Conservation (phyloP, 2,113 vertebrate species). For the Redunca redunca region DNA sequence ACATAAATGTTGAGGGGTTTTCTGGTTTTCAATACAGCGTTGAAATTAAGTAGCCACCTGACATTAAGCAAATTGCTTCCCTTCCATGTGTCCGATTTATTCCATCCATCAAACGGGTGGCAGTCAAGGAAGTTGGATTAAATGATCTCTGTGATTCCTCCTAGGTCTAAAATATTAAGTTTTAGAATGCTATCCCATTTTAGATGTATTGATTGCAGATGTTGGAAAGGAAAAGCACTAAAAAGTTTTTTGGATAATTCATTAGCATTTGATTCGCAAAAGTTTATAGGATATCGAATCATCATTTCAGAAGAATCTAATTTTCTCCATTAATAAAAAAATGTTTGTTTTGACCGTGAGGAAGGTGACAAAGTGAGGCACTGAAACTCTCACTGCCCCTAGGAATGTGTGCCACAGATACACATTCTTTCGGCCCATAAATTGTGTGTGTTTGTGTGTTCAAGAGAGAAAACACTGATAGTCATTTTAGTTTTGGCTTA, state of each 20-base stretch:
- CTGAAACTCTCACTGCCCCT: neutral
- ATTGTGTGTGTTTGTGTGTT: neutral
- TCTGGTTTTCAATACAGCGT: neutral
- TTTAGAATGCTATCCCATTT: neutral
- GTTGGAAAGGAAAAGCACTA: neutral
- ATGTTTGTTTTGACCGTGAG: neutral
- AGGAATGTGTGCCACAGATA: neutral
- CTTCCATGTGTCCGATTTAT: neutral
- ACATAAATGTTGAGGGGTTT: neutral
- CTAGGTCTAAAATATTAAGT: neutral
- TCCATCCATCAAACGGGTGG: neutral
- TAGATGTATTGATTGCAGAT: slow-evolving; percentile 10
- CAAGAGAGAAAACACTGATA: slow-evolving; percentile 20
- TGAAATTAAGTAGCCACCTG: neutral
- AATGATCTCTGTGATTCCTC: slow-evolving; percentile 17
- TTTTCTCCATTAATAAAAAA: neutral
- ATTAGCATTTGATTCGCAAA: neutral
- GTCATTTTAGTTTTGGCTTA: slow-evolving; percentile 23
- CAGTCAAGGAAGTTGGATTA: neutral
- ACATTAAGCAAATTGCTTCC: neutral
- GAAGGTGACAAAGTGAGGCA: neutral
- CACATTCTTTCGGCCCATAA: neutral
- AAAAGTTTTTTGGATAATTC: neutral
- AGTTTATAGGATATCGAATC: neutral
- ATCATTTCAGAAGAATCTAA: neutral